phyloP scores from a whole-genome alignment of 2,797 vertebrate genomes.

The Enteromius unitaeniatus region DNA sequence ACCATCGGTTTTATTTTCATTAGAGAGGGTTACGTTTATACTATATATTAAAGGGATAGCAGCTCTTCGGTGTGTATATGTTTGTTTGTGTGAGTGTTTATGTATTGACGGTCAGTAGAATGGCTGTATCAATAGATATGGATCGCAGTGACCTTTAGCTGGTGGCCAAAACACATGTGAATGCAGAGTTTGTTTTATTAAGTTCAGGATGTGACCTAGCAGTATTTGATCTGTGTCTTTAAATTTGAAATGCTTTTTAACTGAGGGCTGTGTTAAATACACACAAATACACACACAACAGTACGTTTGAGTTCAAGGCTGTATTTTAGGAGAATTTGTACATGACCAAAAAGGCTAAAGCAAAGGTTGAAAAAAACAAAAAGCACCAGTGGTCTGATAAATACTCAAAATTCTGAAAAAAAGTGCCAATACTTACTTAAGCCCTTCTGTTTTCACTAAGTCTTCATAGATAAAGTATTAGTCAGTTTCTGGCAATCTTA shows the following conservation, averaged over 20 bases:
- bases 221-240: constrained; percentile 27
- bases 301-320: constrained; percentile 3
- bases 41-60: constrained; percentile 67
- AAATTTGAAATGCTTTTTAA: constrained; percentile 15
- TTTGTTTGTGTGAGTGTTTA: constrained; percentile 30
- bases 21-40: constrained; percentile 55
- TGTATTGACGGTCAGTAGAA: constrained; percentile 11
- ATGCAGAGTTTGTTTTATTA: constrained; percentile 47
- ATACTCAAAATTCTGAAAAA: no score
- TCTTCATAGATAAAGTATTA: constrained; percentile 16
- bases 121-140: constrained; percentile 35
- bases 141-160: constrained; percentile 58
- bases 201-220: constrained; percentile 56
- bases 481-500: constrained; percentile 13
- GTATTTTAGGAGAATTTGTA: background rate
- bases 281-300: constrained; percentile 27
- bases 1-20: constrained; percentile 57
- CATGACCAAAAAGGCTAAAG: background rate
- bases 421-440: background rate
- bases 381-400: background rate
- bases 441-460: background rate
- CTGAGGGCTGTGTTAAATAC: constrained; percentile 27
- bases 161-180: constrained; percentile 71
- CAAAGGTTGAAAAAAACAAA: background rate
- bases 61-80: constrained; percentile 47